A percentile compares a stretch with the other conserved stretches of the same genome.
These are phyloP conservation scores for Simalia tracyae DNA, from an alignment of 2,797 vertebrate species.

Conservation along the genomic window DNA sequence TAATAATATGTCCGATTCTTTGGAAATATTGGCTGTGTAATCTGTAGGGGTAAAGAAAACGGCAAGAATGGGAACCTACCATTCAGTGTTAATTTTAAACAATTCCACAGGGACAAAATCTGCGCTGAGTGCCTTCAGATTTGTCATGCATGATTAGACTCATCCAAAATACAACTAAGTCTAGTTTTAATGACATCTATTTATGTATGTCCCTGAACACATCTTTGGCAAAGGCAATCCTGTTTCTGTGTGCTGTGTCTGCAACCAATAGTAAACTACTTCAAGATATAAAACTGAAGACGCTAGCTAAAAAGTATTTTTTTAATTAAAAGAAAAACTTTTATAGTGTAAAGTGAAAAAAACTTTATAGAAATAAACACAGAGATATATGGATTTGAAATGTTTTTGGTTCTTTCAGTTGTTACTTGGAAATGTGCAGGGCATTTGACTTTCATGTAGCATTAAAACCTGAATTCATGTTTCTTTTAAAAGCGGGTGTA, in stretches of 20 bases:
- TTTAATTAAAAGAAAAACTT: neutral
- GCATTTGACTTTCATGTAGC: neutral
- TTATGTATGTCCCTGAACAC: neutral
- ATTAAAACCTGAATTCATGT: neutral
- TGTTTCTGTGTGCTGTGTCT: conserved; percentile 65
- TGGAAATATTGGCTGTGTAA: neutral
- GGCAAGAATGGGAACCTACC: neutral
- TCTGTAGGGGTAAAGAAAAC: no score
- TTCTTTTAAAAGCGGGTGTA: neutral
- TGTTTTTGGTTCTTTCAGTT: conserved; percentile 32
- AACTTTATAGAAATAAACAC: neutral
- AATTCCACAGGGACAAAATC: neutral
- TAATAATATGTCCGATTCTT: neutral
- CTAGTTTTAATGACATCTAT: neutral
- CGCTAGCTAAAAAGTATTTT: neutral
- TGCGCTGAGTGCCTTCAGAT: neutral
- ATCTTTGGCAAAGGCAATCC: conserved; percentile 66
- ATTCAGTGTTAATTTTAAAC: neutral
- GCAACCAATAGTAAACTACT: conserved; percentile 58
- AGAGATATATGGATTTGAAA: neutral
- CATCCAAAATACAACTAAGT: neutral
- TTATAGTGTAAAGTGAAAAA: neutral
- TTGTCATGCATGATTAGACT: neutral
- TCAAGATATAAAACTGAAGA: conserved; percentile 28
- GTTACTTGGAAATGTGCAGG: neutral